Conservation (phyloP, 2,888 invertebrate genomes). For the Tridacna crocea region DNA sequence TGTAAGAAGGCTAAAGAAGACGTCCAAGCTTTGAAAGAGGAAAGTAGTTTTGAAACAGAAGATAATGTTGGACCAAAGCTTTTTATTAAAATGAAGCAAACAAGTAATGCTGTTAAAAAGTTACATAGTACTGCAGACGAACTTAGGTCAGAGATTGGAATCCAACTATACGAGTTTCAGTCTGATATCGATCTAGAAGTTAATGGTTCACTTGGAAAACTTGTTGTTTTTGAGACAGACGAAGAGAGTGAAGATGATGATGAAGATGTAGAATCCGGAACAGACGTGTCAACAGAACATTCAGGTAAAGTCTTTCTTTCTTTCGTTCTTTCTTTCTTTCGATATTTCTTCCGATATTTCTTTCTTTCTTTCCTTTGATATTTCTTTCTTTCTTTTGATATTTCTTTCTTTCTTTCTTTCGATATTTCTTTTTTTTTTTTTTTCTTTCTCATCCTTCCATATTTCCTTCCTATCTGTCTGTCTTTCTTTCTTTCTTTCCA, state of each 20-base stretch:
- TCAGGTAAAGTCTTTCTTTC: not conserved
- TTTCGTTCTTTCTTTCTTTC: not conserved
- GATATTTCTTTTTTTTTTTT: no score
- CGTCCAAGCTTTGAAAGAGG: not conserved
- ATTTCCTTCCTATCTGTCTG: no score
- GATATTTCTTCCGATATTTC: not conserved
- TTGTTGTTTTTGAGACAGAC: constrained; percentile 11
- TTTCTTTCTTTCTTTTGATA: no score
- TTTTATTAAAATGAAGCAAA: constrained; percentile 1
- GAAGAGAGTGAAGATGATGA: not conserved
- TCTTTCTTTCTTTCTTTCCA: no score
- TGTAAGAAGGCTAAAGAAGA: not conserved
- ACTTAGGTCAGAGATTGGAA: not conserved
- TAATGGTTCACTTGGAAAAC: not conserved
- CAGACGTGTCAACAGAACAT: not conserved
- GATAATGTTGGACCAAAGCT: not conserved
- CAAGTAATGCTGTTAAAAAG: not conserved
- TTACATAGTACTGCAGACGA: not conserved
- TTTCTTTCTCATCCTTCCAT: no score
- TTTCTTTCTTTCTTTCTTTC: no score
- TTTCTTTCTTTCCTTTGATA: no score
- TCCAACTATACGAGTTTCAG: constrained; percentile 7
- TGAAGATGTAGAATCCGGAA: not conserved
- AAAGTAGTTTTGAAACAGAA: not conserved
- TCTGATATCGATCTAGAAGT: not conserved